phyloP scores from a whole-genome alignment of 2,113 vertebrate genomes.

The Conger conger region DNA sequence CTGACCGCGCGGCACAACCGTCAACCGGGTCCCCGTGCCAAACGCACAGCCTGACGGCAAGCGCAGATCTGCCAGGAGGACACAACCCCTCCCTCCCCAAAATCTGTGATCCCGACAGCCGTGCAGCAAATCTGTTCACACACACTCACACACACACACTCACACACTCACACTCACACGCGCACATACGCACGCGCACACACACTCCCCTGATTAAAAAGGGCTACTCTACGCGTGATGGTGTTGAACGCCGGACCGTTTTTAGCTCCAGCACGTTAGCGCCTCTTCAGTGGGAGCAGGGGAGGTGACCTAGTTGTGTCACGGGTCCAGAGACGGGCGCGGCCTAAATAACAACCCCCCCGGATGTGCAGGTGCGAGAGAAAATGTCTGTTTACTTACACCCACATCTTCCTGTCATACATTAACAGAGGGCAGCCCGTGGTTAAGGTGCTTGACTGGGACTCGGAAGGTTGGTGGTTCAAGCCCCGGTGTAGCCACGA shows the following conservation, averaged over 20 bases:
- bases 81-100: not conserved
- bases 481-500: too few species aligned
- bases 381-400: not conserved
- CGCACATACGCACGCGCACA: too few species aligned
- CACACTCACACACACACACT: too few species aligned
- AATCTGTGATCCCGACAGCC: not conserved
- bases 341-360: not conserved
- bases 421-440: too few species aligned
- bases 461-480: too few species aligned
- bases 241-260: constrained; percentile 51
- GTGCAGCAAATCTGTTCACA: not conserved
- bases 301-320: constrained; percentile 62
- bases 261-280: constrained; percentile 57
- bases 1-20: not conserved
- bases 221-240: constrained; percentile 19
- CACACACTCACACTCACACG: too few species aligned
- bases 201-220: not conserved
- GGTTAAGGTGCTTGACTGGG: too few species aligned
- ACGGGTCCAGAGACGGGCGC: constrained; percentile 38
- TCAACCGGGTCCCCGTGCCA: not conserved
- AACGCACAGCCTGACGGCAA: not conserved
- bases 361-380: not conserved
- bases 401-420: too few species aligned
- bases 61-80: not conserved
- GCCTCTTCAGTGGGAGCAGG: constrained; percentile 10